Evolutionary conservation across 2,797 vertebrate genomes (phyloP).

Genomic region (Echiichthys vipera): DNA sequence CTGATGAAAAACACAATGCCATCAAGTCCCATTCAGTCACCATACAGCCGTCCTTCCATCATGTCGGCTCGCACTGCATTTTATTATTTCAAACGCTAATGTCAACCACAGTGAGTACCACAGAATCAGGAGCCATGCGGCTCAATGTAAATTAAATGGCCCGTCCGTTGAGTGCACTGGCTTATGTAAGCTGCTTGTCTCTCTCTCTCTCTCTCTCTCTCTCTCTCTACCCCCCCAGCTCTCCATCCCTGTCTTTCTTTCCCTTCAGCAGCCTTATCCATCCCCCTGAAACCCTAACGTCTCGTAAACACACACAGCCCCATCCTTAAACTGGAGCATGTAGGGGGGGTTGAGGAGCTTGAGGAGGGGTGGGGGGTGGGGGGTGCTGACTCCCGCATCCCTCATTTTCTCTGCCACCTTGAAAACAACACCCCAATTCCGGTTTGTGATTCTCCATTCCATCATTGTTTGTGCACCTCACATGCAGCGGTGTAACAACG

Average conservation of each 20-base stretch:
- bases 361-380: background rate
- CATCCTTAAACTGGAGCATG: constrained; percentile 60
- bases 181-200: constrained; percentile 79
- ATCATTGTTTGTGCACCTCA: constrained; percentile 71
- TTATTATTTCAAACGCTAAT: constrained; percentile 59
- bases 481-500: constrained; percentile 39
- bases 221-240: constrained; percentile 2
- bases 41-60: constrained; percentile 31
- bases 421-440: constrained; percentile 79
- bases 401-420: constrained; percentile 79
- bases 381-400: constrained; percentile 68
- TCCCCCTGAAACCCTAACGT: constrained; percentile 59
- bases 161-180: constrained; percentile 75
- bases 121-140: constrained; percentile 61
- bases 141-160: constrained; percentile 77
- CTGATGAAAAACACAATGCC: constrained; percentile 40
- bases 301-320: constrained; percentile 60
- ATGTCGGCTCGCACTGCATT: constrained; percentile 47
- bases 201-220: constrained; percentile 31
- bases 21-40: constrained; percentile 12
- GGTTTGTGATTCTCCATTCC: constrained; percentile 66
- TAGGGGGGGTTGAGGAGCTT: constrained; percentile 25
- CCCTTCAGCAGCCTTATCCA: constrained; percentile 61
- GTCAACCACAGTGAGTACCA: constrained; percentile 65
- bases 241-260: constrained; percentile 68